Evolutionary conservation across 2,797 vertebrate genomes (phyloP), one percentile per base, ranked within the genome.

Genomic region (Etheostoma nigrum): DNA sequence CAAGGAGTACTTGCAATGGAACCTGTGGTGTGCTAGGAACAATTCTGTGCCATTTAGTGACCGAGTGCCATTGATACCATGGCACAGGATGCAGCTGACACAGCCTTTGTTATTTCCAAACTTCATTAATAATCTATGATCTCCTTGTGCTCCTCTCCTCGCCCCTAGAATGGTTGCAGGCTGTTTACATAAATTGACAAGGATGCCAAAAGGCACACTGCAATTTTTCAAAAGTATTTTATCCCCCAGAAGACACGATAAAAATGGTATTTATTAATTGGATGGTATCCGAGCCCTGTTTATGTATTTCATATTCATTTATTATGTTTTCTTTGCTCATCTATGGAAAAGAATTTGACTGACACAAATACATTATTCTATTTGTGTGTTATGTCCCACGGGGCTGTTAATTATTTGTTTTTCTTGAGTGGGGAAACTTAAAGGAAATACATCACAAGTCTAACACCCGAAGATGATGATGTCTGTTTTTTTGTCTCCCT

Each of bases 321-420:
- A 92, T 89, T 88, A 90, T 92, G 89, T 88, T 90, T 92, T 89
- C 79, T 83, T 84, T 87, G 74, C 88, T 72, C 60, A 79, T 81
- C 87, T 74, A 83, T 86, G 76, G 72, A 81, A 90, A 88, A 78
- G 79, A 85, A 81, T 91, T 88, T 93, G 89, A 94, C 90, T 91
- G 93, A 86, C 92, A 94, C 88, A 94, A 93, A 94, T 93, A 88
- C 90, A 94, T 93, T 93, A 92, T 93, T 94, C 91, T 91, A 91
- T 93, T 91, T 92, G 86, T 91, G 90, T 90, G 81, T 86, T 90
- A 87, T 88, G 82, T 92, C 91, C 86, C 85, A 67, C 18, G 83
- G 87, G 92, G 70, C 82, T 86, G 83, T 91, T 91, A 92, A 87
- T 93, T 93, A 91, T 93, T 90, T 90, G 86, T 91, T 90, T 93